Evolutionary conservation across 2,113 vertebrate genomes (phyloP).

Genomic region (Zosterops pallidus): DNA sequence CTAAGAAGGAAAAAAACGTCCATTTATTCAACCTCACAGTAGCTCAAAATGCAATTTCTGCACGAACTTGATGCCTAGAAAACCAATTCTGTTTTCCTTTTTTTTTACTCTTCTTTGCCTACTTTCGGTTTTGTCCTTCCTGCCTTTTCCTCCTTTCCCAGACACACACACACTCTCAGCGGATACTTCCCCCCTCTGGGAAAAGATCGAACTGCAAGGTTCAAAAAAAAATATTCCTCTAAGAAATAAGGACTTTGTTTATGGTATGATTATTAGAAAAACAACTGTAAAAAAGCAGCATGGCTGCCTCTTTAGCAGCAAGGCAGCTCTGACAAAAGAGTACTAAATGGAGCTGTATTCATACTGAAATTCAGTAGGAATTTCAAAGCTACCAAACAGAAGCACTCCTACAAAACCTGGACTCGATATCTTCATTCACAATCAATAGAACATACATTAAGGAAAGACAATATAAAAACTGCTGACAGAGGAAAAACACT

Average conservation of each 20-base stretch:
- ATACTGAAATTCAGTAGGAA: neutral
- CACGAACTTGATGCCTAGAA: neutral
- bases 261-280: neutral
- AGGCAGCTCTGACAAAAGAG: neutral
- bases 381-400: neutral
- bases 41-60: neutral
- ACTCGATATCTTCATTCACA: neutral
- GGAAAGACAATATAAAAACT: neutral
- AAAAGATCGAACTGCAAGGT: conserved; percentile 70
- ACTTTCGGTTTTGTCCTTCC: neutral
- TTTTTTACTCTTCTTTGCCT: neutral
- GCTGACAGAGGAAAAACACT: neutral
- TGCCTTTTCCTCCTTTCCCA: neutral
- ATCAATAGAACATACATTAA: neutral
- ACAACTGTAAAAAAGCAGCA: neutral
- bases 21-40: neutral
- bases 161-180: neutral
- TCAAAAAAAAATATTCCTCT: neutral
- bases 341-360: neutral
- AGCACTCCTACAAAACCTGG: neutral
- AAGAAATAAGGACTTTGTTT: neutral
- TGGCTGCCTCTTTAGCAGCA: neutral
- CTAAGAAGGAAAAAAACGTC: neutral
- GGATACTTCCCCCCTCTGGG: conserved; percentile 77
- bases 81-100: neutral